Evolutionary conservation across 2,797 vertebrate species (phyloP).

Genomic region (Takifugu ocellatus): DNA sequence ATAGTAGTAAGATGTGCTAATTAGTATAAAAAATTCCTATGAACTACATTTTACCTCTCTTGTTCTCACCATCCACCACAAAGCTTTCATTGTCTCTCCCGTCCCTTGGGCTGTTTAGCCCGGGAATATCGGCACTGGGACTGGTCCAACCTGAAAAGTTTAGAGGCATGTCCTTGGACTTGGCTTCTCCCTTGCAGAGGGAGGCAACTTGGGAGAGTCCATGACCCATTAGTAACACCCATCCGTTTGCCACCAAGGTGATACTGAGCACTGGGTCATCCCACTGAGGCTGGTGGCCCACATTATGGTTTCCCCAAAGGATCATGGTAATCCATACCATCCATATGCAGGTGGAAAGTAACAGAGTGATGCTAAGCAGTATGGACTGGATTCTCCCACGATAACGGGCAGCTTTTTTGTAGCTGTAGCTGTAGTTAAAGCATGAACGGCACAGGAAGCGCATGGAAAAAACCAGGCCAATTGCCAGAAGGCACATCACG

Average conservation of each 20-base stretch:
- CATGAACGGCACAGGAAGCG: conserved; percentile 76
- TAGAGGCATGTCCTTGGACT: conserved; percentile 53
- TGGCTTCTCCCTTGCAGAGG: conserved; percentile 68
- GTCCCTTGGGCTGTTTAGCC: conserved; percentile 41
- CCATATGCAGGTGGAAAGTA: conserved; percentile 84
- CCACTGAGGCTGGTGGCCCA: conserved; percentile 64
- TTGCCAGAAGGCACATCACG: conserved; percentile 80
- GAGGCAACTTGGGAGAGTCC: conserved; percentile 78
- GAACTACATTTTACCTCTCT: conserved; percentile 51
- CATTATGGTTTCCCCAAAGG: conserved; percentile 44
- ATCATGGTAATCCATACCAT: conserved; percentile 87
- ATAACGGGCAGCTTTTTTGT: conserved; percentile 28
- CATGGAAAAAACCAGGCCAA: conserved; percentile 70
- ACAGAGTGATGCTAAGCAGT: conserved; percentile 75
- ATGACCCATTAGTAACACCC: conserved; percentile 84
- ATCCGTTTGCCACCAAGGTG: conserved; percentile 84
- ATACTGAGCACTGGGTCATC: conserved; percentile 84
- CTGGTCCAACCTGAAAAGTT: conserved; percentile 70
- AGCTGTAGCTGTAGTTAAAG: conserved; percentile 64
- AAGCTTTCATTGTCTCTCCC: conserved; percentile 84
- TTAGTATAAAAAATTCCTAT: too few species aligned
- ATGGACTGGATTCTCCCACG: conserved; percentile 59
- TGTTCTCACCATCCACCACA: conserved; percentile 53
- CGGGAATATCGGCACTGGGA: conserved; percentile 37
- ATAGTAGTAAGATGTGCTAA: too few species aligned